phyloP scores from a whole-genome alignment of 2,888 invertebrate genomes.

The Sclerodermus sp. region DNA sequence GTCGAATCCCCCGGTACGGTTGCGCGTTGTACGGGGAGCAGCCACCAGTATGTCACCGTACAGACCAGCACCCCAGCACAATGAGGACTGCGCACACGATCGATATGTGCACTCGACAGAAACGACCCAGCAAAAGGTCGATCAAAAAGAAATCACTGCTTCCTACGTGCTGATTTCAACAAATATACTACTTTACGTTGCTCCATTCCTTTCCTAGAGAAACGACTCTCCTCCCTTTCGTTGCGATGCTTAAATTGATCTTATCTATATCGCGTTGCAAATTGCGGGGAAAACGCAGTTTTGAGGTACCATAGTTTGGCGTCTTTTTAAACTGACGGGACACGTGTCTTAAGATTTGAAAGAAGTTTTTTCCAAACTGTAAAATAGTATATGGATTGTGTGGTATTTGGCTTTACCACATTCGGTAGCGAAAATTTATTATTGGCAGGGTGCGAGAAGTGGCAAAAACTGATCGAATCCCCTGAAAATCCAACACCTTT shows the following conservation, averaged over 20 bases:
- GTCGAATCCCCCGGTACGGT: constrained; percentile 7
- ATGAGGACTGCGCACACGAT: constrained; percentile 43
- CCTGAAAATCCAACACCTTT: constrained; percentile 49
- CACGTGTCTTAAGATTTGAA: too few relatives aligned
- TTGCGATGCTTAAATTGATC: too few relatives aligned
- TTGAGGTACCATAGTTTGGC: too few relatives aligned
- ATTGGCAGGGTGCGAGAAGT: not conserved
- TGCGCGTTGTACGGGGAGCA: constrained; percentile 26
- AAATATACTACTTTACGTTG: too few relatives aligned
- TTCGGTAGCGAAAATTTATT: not conserved
- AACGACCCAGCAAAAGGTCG: constrained; percentile 44
- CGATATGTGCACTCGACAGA: constrained; percentile 54
- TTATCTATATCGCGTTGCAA: too few relatives aligned
- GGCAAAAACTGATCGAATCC: constrained; percentile 39
- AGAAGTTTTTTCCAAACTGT: too few relatives aligned
- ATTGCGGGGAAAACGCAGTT: too few relatives aligned
- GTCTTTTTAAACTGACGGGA: too few relatives aligned
- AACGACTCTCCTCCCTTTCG: too few relatives aligned
- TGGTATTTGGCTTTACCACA: not conserved
- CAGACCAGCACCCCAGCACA: constrained; percentile 54
- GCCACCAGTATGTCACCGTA: constrained; percentile 56
- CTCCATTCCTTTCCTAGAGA: too few relatives aligned
- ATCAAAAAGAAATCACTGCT: constrained; percentile 47
- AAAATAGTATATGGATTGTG: too few relatives aligned
- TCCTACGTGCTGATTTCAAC: too few relatives aligned